A percentile compares a stretch with the other conserved stretches of the same genome.
phyloP scores from a whole-genome alignment of 2,888 invertebrate species.

The Scaptomyza cyrtandrae region DNA sequence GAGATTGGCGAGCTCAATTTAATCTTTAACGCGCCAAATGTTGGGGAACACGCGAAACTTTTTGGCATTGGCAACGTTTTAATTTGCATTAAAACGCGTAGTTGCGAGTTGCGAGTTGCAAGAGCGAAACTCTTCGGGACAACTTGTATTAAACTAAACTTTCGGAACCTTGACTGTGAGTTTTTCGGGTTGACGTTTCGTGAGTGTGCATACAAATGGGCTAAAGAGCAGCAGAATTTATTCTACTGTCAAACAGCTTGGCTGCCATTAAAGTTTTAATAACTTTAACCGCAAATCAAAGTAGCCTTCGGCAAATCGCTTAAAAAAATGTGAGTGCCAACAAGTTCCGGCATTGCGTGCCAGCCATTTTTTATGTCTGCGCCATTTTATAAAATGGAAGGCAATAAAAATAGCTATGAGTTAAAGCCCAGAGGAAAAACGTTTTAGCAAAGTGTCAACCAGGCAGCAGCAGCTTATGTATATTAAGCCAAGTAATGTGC shows the following conservation, averaged over 20 bases:
- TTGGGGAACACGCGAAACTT: conserved; percentile 54
- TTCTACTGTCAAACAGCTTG: conserved; percentile 3
- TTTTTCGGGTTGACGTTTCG: conserved; percentile 54
- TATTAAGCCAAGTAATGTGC: conserved; percentile 3
- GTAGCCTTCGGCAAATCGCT: conserved; percentile 16
- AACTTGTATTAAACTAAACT: conserved; percentile 78
- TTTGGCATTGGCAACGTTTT: conserved; percentile 68
- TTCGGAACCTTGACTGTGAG: conserved; percentile 62
- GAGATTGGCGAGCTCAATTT: conserved; percentile 41
- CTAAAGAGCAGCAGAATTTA: conserved; percentile 1
- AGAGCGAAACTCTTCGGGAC: conserved; percentile 30
- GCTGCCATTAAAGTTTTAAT: conserved; percentile 40
- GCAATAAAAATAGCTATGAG: conserved; percentile 51
- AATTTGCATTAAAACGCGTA: conserved; percentile 74
- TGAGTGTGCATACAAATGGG: conserved; percentile 72
- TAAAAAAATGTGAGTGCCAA: conserved; percentile 39
- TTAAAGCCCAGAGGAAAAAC: conserved; percentile 26
- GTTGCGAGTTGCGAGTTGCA: conserved; percentile 47
- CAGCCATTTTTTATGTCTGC: conserved; percentile 55
- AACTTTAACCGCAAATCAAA: conserved; percentile 49
- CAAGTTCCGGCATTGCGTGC: conserved; percentile 63
- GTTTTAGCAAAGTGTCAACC: conserved; percentile 48
- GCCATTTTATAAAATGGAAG: conserved; percentile 55
- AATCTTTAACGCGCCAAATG: conserved; percentile 59
- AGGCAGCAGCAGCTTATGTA: conserved; percentile 14